These are phyloP conservation scores for Hololepta plana DNA, from an alignment of 2,888 invertebrate species.

Conservation along the genomic window DNA sequence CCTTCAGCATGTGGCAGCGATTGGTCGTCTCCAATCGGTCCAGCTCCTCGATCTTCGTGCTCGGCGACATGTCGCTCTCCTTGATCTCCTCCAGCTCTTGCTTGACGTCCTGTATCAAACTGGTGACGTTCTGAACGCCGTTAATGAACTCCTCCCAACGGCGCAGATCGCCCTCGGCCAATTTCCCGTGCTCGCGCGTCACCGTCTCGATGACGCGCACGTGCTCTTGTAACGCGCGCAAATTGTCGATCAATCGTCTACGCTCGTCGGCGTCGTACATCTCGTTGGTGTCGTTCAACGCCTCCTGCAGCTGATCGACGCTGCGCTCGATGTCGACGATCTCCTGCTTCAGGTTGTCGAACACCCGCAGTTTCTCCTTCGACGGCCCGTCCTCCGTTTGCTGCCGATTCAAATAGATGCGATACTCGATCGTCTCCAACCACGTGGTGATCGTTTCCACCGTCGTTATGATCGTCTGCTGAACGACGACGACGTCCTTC, in stretches of 20 bases:
- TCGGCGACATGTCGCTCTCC: constrained; percentile 44
- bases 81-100: constrained; percentile 35
- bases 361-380: constrained; percentile 37
- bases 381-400: constrained; percentile 37
- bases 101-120: constrained; percentile 32
- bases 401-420: constrained; percentile 44
- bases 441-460: constrained; percentile 69
- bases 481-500: constrained; percentile 38
- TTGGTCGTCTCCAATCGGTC: constrained; percentile 53
- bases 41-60: constrained; percentile 46
- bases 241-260: constrained; percentile 33
- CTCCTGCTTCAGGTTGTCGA: constrained; percentile 46
- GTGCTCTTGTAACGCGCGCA: constrained; percentile 44
- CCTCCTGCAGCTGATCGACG: constrained; percentile 41
- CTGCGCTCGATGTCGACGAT: constrained; percentile 46
- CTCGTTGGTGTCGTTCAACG: constrained; percentile 31
- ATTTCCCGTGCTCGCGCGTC: constrained; percentile 37
- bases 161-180: constrained; percentile 39
- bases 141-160: constrained; percentile 56
- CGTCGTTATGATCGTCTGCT: constrained; percentile 52
- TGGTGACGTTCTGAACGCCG: constrained; percentile 38
- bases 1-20: constrained; percentile 38
- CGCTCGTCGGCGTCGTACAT: constrained; percentile 29
- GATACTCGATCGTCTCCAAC: constrained; percentile 71
- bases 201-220: constrained; percentile 50